Percentiles rank a stretch among this genome's conserved stretches.
phyloP scores from a whole-genome alignment of 2,113 vertebrate species.

The Acinonyx jubatus region DNA sequence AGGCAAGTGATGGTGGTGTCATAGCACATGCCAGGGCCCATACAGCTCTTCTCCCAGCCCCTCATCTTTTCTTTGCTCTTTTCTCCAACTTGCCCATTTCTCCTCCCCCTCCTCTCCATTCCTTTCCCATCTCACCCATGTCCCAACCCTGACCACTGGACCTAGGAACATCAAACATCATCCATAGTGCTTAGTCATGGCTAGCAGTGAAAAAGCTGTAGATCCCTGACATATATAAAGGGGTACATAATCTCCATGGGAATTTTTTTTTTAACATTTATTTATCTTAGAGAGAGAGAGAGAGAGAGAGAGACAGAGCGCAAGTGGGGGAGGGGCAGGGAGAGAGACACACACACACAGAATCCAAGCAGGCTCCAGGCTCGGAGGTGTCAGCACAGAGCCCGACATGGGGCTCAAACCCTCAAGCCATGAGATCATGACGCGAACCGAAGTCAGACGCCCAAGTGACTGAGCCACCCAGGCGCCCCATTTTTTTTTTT shows the following conservation, averaged over 20 bases:
- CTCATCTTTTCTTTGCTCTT: not conserved
- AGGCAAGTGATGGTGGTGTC: not conserved
- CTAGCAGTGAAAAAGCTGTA: not conserved
- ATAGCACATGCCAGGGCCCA: not conserved
- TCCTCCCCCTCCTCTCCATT: not conserved
- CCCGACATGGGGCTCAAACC: too few relatives aligned
- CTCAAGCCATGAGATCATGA: too few relatives aligned
- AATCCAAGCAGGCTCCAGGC: too few relatives aligned
- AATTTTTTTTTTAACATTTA: not conserved
- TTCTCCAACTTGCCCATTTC: not conserved
- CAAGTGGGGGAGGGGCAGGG: too few relatives aligned
- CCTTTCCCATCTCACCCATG: not conserved
- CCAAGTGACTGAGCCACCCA: too few relatives aligned
- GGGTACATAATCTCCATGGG: not conserved
- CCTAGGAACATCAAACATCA: not conserved
- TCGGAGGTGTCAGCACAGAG: too few relatives aligned
- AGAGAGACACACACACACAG: too few relatives aligned
- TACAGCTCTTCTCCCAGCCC: not conserved
- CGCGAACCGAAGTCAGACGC: too few relatives aligned
- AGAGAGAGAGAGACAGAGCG: too few relatives aligned
- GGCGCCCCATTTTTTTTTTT: too few relatives aligned
- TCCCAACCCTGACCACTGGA: not conserved
- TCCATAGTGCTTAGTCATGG: not conserved
- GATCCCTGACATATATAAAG: not conserved
- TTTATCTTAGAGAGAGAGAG: too few relatives aligned